Percentiles rank a stretch among this genome's conserved stretches.
phyloP scores from a whole-genome alignment of 1,140 invertebrate species.

The Anastrepha obliqua region DNA sequence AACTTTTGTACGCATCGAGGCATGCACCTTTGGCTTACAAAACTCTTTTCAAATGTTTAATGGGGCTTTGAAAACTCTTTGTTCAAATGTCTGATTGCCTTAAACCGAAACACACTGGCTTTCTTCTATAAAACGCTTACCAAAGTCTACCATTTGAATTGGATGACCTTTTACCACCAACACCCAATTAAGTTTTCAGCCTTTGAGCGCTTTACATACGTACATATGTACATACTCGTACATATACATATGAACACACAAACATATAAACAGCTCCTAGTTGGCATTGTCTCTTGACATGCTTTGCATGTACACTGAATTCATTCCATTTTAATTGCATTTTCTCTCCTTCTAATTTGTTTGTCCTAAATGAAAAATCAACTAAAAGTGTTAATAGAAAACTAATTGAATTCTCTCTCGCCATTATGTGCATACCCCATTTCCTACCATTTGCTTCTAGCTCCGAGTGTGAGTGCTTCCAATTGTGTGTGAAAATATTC shows the following conservation, averaged over 20 bases:
- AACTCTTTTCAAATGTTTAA: too few relatives aligned
- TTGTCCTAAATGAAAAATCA: slow-evolving; percentile 37
- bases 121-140: too few relatives aligned
- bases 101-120: too few relatives aligned
- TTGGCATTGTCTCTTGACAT: slow-evolving; percentile 21
- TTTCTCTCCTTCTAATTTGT: slow-evolving; percentile 36
- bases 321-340: slow-evolving; percentile 39
- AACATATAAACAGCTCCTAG: too few relatives aligned
- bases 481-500: neutral
- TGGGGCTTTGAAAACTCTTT: too few relatives aligned
- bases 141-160: too few relatives aligned
- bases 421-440: neutral
- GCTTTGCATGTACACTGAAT: neutral
- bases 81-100: too few relatives aligned
- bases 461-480: neutral
- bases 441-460: neutral
- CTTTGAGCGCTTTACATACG: neutral
- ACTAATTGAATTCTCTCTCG: slow-evolving; percentile 26
- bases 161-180: too few relatives aligned
- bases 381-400: slow-evolving; percentile 45
- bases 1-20: too few relatives aligned
- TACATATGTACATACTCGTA: neutral
- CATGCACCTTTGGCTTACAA: too few relatives aligned
- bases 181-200: too few relatives aligned
- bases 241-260: neutral